Evolutionary conservation across 2,888 invertebrate genomes (phyloP).

Genomic region (Himalopsyche anomala): DNA sequence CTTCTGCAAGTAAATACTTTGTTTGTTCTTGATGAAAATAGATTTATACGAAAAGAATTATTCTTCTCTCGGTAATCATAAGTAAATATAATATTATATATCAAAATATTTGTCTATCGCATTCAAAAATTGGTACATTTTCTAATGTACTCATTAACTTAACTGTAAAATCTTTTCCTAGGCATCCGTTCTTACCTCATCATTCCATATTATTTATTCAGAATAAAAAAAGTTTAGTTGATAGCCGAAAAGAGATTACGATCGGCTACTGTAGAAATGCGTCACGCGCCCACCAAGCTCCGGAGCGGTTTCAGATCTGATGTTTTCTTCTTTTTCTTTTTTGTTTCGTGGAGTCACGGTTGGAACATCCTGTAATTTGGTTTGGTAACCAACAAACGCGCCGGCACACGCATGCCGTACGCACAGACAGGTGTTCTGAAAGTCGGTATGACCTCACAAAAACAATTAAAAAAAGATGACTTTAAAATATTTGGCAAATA

Average conservation of each 20-base stretch:
- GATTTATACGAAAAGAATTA: too few relatives aligned
- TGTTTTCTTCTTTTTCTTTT: slow-evolving; percentile 56
- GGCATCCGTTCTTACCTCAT: background rate
- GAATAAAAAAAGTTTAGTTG: background rate
- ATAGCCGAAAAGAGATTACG: slow-evolving; percentile 28
- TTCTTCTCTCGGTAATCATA: too few relatives aligned
- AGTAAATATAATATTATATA: too few relatives aligned
- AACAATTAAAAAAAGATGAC: too few relatives aligned
- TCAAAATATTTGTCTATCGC: too few relatives aligned
- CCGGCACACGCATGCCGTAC: slow-evolving; percentile 66
- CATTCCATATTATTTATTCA: slow-evolving; percentile 18
- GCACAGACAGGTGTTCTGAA: slow-evolving; percentile 49
- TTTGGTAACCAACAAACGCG: slow-evolving; percentile 55
- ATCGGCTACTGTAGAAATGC: slow-evolving; percentile 38
- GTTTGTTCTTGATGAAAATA: too few relatives aligned
- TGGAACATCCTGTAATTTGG: slow-evolving; percentile 66
- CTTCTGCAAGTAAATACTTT: too few relatives aligned
- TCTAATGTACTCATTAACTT: background rate
- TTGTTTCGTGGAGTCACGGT: slow-evolving; percentile 63
- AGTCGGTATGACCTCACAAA: background rate
- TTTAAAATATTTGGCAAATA: too few relatives aligned
- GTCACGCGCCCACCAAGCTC: slow-evolving; percentile 37
- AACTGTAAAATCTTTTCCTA: slow-evolving; percentile 10
- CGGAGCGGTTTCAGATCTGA: slow-evolving; percentile 50
- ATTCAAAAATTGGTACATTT: background rate